These are phyloP conservation scores for Athalia cordata DNA, from an alignment of 2,888 invertebrate genomes.

Conservation along the genomic window DNA sequence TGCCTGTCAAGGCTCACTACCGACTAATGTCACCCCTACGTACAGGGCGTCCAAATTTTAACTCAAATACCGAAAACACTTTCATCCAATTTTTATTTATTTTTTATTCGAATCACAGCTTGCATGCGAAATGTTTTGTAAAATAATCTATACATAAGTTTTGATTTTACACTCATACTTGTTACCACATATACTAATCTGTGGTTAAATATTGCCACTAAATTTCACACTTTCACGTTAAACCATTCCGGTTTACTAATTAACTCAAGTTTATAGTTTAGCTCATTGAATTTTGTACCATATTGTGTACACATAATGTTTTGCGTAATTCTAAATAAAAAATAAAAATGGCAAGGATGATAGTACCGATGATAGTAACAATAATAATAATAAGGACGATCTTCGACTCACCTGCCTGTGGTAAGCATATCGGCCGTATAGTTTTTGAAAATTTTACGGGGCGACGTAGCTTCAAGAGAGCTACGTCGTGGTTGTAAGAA, in stretches of 20 bases:
- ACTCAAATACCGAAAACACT: slow-evolving; percentile 1
- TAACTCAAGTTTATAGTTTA: slow-evolving; percentile 1
- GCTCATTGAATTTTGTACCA: neutral
- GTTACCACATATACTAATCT: slow-evolving; percentile 5
- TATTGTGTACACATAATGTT: neutral
- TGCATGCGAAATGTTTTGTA: too few relatives aligned
- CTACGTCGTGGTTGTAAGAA: slow-evolving; percentile 91
- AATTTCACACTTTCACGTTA: slow-evolving; percentile 31
- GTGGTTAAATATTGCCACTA: neutral
- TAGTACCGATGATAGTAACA: neutral
- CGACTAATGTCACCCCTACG: slow-evolving; percentile 13
- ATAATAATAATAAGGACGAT: neutral
- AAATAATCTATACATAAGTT: too few relatives aligned
- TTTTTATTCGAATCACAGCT: too few relatives aligned
- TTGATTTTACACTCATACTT: too few relatives aligned
- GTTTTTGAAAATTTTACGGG: slow-evolving; percentile 86
- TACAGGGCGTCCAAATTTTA: slow-evolving; percentile 14
- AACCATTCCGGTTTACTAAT: too few relatives aligned
- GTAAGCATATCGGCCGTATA: slow-evolving; percentile 86
- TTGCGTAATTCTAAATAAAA: neutral
- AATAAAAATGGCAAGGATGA: neutral
- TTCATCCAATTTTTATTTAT: too few relatives aligned
- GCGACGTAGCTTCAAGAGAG: slow-evolving; percentile 84
- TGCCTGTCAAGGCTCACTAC: slow-evolving; percentile 10
- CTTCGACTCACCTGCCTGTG: slow-evolving; percentile 78